phyloP scores from a whole-genome alignment of 2,113 vertebrate genomes.

The Channa argus region DNA sequence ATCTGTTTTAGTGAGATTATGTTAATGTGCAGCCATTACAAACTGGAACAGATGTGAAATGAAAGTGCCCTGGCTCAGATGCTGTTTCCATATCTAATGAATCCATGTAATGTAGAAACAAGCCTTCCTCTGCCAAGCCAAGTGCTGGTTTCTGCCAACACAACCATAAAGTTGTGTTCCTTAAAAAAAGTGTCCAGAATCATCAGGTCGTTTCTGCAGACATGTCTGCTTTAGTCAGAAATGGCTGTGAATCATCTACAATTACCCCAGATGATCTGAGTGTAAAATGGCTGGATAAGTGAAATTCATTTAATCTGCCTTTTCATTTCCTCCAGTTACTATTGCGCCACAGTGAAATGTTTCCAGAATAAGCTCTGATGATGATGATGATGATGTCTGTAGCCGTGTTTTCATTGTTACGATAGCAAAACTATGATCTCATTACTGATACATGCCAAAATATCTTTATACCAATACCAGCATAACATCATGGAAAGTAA shows the following conservation, averaged over 20 bases:
- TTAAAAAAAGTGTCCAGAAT: slow-evolving; percentile 15
- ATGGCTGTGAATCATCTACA: slow-evolving; percentile 41
- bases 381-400: no score
- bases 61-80: slow-evolving; percentile 2
- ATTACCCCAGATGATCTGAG: slow-evolving; percentile 26
- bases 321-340: slow-evolving; percentile 3
- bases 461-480: no score
- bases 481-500: no score
- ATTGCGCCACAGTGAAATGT: background rate
- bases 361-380: background rate
- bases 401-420: no score
- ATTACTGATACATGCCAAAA: no score
- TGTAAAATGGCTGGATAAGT: slow-evolving; percentile 49
- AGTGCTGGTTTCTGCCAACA: slow-evolving; percentile 8
- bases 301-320: slow-evolving; percentile 14
- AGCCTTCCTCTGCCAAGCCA: slow-evolving; percentile 11
- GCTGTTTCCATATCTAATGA: slow-evolving; percentile 17
- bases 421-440: no score
- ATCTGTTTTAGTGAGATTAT: background rate
- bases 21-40: background rate
- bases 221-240: slow-evolving; percentile 59
- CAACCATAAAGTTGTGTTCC: slow-evolving; percentile 23
- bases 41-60: slow-evolving; percentile 28
- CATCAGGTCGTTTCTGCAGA: slow-evolving; percentile 43
- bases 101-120: slow-evolving; percentile 24